phyloP scores from a whole-genome alignment of 2,888 invertebrate genomes.

The Dyspetes luteomarginatus region DNA sequence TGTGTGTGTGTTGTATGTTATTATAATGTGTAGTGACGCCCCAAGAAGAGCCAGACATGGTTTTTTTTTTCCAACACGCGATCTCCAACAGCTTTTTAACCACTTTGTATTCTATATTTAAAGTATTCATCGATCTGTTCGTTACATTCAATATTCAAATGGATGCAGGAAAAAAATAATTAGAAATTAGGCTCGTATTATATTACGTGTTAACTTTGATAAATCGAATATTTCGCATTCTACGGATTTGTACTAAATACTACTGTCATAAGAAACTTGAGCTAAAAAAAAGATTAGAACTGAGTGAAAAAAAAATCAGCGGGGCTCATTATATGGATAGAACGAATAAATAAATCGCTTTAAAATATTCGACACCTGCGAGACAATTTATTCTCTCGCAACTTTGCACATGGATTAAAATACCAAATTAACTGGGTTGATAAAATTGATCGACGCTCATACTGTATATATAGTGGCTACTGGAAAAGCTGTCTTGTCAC shows the following conservation, averaged over 20 bases:
- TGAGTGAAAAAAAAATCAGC: background rate
- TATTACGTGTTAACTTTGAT: too few relatives aligned
- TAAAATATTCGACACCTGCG: background rate
- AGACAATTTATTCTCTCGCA: background rate
- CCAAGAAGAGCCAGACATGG: background rate
- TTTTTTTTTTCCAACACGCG: constrained; percentile 29
- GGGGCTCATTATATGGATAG: background rate
- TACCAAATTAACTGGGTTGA: background rate
- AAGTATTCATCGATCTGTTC: background rate
- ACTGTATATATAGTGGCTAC: too few relatives aligned
- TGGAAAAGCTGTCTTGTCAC: too few relatives aligned
- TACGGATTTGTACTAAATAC: too few relatives aligned
- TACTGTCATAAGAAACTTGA: too few relatives aligned
- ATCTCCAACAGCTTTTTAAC: constrained; percentile 4
- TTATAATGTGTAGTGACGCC: constrained; percentile 21
- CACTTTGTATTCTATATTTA: background rate
- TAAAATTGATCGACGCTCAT: background rate
- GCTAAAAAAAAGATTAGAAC: too few relatives aligned
- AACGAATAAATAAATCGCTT: background rate
- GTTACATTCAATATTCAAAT: background rate
- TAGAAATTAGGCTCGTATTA: too few relatives aligned
- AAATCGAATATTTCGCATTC: too few relatives aligned
- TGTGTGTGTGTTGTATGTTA: constrained; percentile 2
- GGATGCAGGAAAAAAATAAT: too few relatives aligned
- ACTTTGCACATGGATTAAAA: background rate